These are phyloP conservation scores for Galagoides demidoff DNA, from an alignment of 2,797 vertebrate genomes.

Conservation along the genomic window DNA sequence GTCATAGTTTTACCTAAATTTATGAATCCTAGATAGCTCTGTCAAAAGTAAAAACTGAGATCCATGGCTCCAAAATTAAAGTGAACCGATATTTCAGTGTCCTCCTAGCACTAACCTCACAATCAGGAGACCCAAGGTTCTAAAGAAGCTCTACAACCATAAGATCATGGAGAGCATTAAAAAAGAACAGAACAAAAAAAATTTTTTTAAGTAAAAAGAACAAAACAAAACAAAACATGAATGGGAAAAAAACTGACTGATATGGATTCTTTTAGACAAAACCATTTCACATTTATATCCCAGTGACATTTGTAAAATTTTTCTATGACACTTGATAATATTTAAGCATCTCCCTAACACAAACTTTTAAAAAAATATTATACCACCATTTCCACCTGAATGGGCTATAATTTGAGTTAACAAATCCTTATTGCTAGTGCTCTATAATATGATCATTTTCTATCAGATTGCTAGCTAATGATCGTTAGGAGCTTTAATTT, in stretches of 20 bases:
- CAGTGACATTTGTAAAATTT: neutral
- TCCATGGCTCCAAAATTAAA: conserved; percentile 42
- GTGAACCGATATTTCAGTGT: conserved; percentile 5
- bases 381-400: neutral
- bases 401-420: neutral
- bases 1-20: conserved; percentile 12
- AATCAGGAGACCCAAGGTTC: conserved; percentile 26
- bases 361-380: conserved; percentile 23
- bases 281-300: conserved; percentile 1
- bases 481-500: neutral
- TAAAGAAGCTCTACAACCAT: conserved; percentile 55
- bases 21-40: conserved; percentile 36
- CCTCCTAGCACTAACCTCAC: neutral
- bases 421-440: neutral
- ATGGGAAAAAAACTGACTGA: neutral
- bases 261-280: neutral
- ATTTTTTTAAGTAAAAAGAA: neutral
- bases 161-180: neutral
- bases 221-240: neutral
- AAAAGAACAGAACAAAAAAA: neutral
- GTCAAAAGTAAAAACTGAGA: conserved; percentile 39
- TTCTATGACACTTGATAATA: conserved; percentile 50
- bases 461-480: neutral
- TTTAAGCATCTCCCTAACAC: conserved; percentile 30
- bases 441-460: neutral